Percentiles rank a stretch among this genome's conserved stretches.
Conservation (phyloP, 2,113 vertebrate genomes). For the Corapipo altera region DNA sequence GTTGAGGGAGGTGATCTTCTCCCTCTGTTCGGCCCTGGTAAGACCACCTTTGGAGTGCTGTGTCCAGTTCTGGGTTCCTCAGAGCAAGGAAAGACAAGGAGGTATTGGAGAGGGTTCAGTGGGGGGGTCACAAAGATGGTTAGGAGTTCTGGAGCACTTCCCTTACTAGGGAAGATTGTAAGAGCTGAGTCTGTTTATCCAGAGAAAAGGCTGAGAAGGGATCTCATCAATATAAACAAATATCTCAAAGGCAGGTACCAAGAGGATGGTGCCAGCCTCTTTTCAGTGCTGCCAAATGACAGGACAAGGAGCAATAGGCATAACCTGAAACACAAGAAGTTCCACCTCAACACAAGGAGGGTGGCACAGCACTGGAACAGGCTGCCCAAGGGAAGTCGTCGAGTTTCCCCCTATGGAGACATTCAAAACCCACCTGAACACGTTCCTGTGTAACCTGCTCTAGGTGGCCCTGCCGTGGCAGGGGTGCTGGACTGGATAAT, state of each 20-base stretch:
- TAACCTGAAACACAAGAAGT: background rate
- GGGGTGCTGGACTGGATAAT: background rate
- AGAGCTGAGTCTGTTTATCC: background rate
- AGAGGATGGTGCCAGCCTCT: background rate
- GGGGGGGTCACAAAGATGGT: background rate
- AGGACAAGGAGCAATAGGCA: background rate
- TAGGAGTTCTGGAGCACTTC: background rate
- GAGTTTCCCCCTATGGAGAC: background rate
- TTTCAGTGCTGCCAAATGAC: background rate
- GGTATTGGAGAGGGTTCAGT: background rate
- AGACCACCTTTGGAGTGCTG: rapidly evolving
- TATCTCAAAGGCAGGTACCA: rapidly evolving
- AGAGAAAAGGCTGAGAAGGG: background rate
- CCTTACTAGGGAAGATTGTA: rapidly evolving
- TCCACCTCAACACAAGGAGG: background rate
- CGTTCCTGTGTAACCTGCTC: too few species aligned
- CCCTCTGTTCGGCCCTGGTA: background rate
- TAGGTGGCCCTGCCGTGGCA: background rate
- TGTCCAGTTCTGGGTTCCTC: background rate
- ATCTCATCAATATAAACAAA: background rate
- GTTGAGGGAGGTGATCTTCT: background rate
- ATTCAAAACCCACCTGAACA: background rate
- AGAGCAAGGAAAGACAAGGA: background rate
- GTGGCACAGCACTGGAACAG: background rate
- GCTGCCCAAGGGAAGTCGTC: rapidly evolving